A percentile compares a stretch with the other conserved stretches of the same genome.
Conservation (phyloP, 2,797 vertebrate species). For the Hybognathus amarus region DNA sequence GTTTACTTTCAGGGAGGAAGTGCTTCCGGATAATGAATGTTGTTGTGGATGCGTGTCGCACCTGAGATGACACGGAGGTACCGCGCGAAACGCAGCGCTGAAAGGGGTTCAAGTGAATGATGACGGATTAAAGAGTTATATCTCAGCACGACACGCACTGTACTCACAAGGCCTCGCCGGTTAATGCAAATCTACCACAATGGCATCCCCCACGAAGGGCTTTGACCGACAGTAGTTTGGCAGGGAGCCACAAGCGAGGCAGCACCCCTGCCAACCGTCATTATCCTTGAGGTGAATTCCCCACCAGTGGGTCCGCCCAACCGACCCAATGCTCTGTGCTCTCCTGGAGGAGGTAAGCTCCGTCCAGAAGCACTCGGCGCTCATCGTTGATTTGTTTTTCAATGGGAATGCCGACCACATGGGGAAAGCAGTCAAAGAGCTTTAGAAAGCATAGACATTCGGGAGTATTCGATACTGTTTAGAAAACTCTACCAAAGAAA, state of each 20-base stretch:
- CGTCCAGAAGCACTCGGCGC: slow-evolving; percentile 60
- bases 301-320: slow-evolving; percentile 68
- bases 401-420: slow-evolving; percentile 60
- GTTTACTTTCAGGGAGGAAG: slow-evolving; percentile 43
- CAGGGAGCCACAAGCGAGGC: slow-evolving; percentile 70
- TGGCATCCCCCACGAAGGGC: slow-evolving; percentile 66
- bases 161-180: slow-evolving; percentile 76
- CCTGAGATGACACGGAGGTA: slow-evolving; percentile 52
- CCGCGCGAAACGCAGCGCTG: slow-evolving; percentile 31
- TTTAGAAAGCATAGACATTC: slow-evolving; percentile 65
- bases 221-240: slow-evolving; percentile 79
- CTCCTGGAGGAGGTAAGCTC: slow-evolving; percentile 60
- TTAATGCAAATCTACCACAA: slow-evolving; percentile 77
- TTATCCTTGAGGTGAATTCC: slow-evolving; percentile 77
- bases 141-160: slow-evolving; percentile 74
- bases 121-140: slow-evolving; percentile 76
- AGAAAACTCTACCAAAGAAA: slow-evolving; percentile 54
- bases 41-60: slow-evolving; percentile 56
- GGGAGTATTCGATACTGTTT: slow-evolving; percentile 57
- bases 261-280: slow-evolving; percentile 80
- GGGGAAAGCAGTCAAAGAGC: slow-evolving; percentile 65
- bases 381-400: slow-evolving; percentile 64
- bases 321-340: slow-evolving; percentile 69
- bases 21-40: slow-evolving; percentile 33
- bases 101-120: slow-evolving; percentile 71